Evolutionary conservation across 2,888 invertebrate species (phyloP), one percentile per base, ranked within the genome.

Genomic region (Caenorhabditis afra): DNA sequence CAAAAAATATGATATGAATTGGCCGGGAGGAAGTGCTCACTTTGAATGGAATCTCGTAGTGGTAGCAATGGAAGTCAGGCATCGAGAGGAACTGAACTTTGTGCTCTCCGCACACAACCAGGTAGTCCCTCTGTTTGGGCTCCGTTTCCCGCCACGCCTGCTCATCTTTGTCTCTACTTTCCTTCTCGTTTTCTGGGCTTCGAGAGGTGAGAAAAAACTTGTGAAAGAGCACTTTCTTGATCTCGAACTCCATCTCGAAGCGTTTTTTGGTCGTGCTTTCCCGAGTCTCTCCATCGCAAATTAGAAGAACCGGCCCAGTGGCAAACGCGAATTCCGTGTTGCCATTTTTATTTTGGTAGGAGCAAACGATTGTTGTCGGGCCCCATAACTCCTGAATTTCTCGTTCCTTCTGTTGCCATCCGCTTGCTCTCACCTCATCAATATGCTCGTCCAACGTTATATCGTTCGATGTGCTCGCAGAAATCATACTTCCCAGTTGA

Each of bases 21-120:
- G 44, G 8, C n/a, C 11, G 1, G 49, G 29, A 37, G 35, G 14
- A 35, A 44, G 14, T 0, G 12, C 20, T 37, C 14, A 82, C 85
- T 61, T 83, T 82, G 71, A 85, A 85, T 1, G 85, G 85, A 18
- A 84, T 79, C 44, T 65, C 78, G 47, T 81, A 83, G 20, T 81
- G 57, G 62, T 81, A 83, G 22, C 75, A 73, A 59, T 81, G 82
- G 29, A 57, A 77, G 62, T 81, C 82, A 0, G 52, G 55, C 4
- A 73, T 59, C 5, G 70, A 57, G 10, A 78, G 55, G 50, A 85
- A 82, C 14, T 68, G 71, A 5, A 85, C 62, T 3, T 59, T 50
- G 20, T 82, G 70, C 12, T 85, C 83, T 29, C 85, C 85, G 23
- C 82, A 79, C 5, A 83, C 52, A n/a, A 79, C 65, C 16, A 85